These are phyloP conservation scores for Oreortyx pictus DNA, from an alignment of 2,797 vertebrate species.

Conservation along the genomic window DNA sequence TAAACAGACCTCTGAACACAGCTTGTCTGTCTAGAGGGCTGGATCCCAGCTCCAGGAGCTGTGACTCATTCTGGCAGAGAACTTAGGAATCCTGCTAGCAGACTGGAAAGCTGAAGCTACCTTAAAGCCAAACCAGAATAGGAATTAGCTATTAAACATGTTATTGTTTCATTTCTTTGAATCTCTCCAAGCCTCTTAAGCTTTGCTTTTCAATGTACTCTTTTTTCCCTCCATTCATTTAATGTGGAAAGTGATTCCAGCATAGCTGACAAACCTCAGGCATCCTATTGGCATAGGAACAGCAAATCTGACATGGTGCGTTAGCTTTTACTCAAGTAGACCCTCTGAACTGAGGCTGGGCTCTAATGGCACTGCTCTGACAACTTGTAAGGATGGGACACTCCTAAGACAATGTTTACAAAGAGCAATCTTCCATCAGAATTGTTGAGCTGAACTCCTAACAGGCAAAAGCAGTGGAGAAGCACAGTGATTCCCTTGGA, in stretches of 20 bases:
- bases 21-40: slow-evolving; percentile 25
- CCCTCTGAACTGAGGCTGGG: neutral
- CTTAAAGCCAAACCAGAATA: slow-evolving; percentile 67
- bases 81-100: slow-evolving; percentile 11
- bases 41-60: slow-evolving; percentile 31
- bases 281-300: slow-evolving; percentile 32
- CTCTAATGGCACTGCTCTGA: neutral
- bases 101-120: slow-evolving; percentile 46
- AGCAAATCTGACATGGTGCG: neutral
- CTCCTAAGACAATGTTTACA: neutral
- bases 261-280: slow-evolving; percentile 66
- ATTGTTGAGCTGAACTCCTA: neutral
- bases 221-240: slow-evolving; percentile 33
- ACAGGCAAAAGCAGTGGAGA: neutral
- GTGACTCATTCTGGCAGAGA: slow-evolving; percentile 61
- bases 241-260: slow-evolving; percentile 55
- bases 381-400: neutral
- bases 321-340: slow-evolving; percentile 38
- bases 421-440: neutral
- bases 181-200: slow-evolving; percentile 47
- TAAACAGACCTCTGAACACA: slow-evolving; percentile 30
- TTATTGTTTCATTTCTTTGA: slow-evolving; percentile 54
- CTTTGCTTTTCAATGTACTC: slow-evolving; percentile 24
- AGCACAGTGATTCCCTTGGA: accelerated
- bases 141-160: slow-evolving; percentile 48